phyloP scores from a whole-genome alignment of 2,888 invertebrate genomes.

The Spilarctia lutea region DNA sequence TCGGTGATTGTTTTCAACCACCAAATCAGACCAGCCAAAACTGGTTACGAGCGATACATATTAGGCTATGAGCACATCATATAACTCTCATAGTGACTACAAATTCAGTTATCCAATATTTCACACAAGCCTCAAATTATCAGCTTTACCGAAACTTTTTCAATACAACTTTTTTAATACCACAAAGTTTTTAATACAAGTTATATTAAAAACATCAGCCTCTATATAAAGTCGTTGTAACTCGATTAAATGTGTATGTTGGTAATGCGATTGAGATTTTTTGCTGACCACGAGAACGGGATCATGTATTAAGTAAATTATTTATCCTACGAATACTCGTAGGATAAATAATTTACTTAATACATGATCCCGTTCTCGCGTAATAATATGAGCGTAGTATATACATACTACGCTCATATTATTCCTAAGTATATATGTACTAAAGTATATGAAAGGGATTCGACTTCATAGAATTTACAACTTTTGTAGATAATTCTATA shows the following conservation, averaged over 20 bases:
- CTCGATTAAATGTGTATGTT: conserved; percentile 1
- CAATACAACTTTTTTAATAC: not conserved
- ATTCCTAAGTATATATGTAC: not conserved
- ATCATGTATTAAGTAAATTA: conserved; percentile 11
- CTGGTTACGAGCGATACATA: too few relatives aligned
- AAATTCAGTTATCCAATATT: not conserved
- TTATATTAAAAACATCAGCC: not conserved
- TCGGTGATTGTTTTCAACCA: too few relatives aligned
- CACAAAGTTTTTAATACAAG: not conserved
- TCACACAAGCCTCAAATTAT: not conserved
- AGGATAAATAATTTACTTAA: too few relatives aligned
- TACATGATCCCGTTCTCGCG: too few relatives aligned
- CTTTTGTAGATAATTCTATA: too few relatives aligned
- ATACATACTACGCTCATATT: not conserved
- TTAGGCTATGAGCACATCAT: not conserved
- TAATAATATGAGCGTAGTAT: too few relatives aligned
- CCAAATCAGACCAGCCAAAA: too few relatives aligned
- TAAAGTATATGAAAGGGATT: not conserved
- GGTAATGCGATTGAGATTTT: conserved; percentile 15
- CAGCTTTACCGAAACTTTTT: not conserved
- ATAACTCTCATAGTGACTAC: not conserved
- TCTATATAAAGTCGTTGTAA: conserved; percentile 2
- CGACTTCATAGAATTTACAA: too few relatives aligned
- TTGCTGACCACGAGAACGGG: conserved; percentile 4
- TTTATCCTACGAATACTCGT: too few relatives aligned